Evolutionary conservation across 2,888 invertebrate species (phyloP).

Genomic region (Empis livida): DNA sequence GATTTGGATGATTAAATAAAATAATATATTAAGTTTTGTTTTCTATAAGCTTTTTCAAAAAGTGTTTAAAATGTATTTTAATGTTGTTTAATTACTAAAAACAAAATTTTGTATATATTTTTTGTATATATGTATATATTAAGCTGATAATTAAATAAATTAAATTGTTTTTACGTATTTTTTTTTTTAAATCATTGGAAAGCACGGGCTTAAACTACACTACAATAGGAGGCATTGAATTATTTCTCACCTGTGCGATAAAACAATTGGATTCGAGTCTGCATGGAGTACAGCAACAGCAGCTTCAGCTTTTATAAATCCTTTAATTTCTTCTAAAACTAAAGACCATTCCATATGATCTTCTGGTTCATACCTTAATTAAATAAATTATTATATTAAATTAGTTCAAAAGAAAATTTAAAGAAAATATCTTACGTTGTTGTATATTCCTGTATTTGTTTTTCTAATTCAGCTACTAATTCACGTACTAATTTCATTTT

Average conservation of each 20-base stretch:
- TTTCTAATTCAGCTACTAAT: conserved; percentile 79
- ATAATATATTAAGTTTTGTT: too few species aligned
- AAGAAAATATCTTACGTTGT: conserved; percentile 43
- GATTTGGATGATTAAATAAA: too few species aligned
- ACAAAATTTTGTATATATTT: too few species aligned
- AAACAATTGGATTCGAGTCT: conserved; percentile 70
- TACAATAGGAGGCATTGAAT: conserved; percentile 9
- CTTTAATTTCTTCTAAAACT: conserved; percentile 87
- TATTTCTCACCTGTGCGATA: conserved; percentile 64
- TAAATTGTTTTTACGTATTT: background rate
- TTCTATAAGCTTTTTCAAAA: too few species aligned
- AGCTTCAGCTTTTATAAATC: conserved; percentile 86
- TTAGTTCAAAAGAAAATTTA: background rate
- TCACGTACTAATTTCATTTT: conserved; percentile 88
- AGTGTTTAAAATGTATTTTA: too few species aligned
- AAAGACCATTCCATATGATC: conserved; percentile 93
- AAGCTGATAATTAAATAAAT: background rate
- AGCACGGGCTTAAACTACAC: conserved; percentile 35
- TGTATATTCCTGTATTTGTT: conserved; percentile 90
- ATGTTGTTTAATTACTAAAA: too few species aligned
- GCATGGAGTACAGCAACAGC: conserved; percentile 79
- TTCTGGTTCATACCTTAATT: conserved; percentile 72
- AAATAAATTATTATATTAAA: background rate
- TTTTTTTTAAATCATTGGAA: conserved; percentile 23
- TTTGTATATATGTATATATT: too few species aligned